These are phyloP conservation scores for Phorcus lineatus DNA, from an alignment of 2,888 invertebrate genomes.

Conservation along the genomic window DNA sequence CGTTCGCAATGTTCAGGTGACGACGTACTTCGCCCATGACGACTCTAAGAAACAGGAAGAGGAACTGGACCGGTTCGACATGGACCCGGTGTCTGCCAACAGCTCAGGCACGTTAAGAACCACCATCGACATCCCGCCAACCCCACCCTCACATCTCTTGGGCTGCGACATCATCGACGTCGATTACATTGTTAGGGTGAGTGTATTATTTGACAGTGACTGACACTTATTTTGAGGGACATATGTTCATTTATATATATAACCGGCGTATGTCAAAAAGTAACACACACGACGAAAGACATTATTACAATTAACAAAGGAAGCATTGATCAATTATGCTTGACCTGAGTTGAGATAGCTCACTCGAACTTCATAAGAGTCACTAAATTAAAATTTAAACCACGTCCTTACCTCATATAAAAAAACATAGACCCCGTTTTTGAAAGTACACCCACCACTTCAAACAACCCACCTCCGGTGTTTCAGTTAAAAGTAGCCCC, in stretches of 20 bases:
- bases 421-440: too few relatives aligned
- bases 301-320: too few relatives aligned
- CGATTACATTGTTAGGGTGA: background rate
- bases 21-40: slow-evolving; percentile 41
- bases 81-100: background rate
- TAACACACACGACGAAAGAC: too few relatives aligned
- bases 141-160: background rate
- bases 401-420: too few relatives aligned
- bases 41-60: slow-evolving; percentile 30
- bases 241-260: too few relatives aligned
- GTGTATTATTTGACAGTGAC: background rate
- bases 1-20: slow-evolving; percentile 27
- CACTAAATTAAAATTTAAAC: too few relatives aligned
- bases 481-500: background rate
- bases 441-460: too few relatives aligned
- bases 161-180: slow-evolving; percentile 13
- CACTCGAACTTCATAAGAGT: too few relatives aligned
- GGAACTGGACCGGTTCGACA: background rate
- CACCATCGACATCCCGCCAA: background rate
- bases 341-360: too few relatives aligned
- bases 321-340: too few relatives aligned
- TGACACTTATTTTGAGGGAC: too few relatives aligned
- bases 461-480: background rate
- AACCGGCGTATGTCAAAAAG: too few relatives aligned
- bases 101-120: background rate